Conservation (phyloP, 2,797 vertebrate genomes). For the Xiphophorus birchmanni region DNA sequence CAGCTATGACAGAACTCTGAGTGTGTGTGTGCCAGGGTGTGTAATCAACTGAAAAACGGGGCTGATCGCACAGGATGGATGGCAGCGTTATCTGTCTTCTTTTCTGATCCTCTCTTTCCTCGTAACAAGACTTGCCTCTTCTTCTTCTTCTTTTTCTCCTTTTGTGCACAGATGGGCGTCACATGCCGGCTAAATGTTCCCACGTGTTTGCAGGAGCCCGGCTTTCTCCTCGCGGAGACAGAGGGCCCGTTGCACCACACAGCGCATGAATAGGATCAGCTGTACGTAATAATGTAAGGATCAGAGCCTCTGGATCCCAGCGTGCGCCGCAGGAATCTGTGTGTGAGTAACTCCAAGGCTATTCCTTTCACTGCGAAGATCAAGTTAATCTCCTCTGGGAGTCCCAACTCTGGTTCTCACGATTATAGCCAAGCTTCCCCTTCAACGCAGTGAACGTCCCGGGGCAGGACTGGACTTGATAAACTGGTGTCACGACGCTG, state of each 20-base stretch:
- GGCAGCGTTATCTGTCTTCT: slow-evolving; percentile 43
- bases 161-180: slow-evolving; percentile 6
- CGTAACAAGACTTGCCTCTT: slow-evolving; percentile 3
- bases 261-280: slow-evolving; percentile 61
- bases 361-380: slow-evolving; percentile 60
- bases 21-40: slow-evolving; percentile 32
- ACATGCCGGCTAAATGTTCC: not conserved
- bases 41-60: slow-evolving; percentile 53
- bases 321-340: slow-evolving; percentile 12
- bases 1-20: slow-evolving; percentile 62
- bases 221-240: slow-evolving; percentile 12
- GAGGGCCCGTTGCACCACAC: slow-evolving; percentile 44
- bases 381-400: slow-evolving; percentile 63
- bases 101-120: slow-evolving; percentile 7
- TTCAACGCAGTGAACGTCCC: not conserved
- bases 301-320: slow-evolving; percentile 39
- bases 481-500: slow-evolving; percentile 1
- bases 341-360: slow-evolving; percentile 27
- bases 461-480: slow-evolving; percentile 1
- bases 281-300: slow-evolving; percentile 63
- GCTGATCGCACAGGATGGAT: slow-evolving; percentile 50
- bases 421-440: slow-evolving; percentile 36
- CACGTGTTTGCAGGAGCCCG: not conserved
- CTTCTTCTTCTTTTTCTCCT: slow-evolving; percentile 4
- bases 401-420: slow-evolving; percentile 57